Conservation (phyloP, 1,140 invertebrate genomes). For the Drusus annulatus region DNA sequence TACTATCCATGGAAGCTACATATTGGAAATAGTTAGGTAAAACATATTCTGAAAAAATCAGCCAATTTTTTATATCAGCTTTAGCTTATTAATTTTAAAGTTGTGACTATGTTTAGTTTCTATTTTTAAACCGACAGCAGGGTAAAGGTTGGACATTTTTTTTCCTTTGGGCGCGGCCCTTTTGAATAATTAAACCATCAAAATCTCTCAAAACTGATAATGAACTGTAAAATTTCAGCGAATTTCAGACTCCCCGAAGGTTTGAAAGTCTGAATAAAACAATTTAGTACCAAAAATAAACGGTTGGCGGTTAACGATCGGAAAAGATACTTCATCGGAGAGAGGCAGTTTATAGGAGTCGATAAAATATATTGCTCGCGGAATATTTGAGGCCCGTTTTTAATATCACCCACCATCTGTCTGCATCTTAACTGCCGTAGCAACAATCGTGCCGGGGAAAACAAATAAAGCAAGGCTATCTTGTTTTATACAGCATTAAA, state of each 20-base stretch:
- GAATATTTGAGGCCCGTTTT: constrained; percentile 51
- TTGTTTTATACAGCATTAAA: constrained; percentile 56
- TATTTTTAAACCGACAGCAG: too few species aligned
- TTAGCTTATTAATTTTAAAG: too few species aligned
- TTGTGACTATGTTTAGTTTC: too few species aligned
- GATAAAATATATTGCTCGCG: constrained; percentile 54
- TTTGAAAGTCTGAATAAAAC: not conserved
- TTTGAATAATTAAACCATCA: too few species aligned
- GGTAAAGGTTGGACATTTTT: too few species aligned
- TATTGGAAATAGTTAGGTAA: too few species aligned
- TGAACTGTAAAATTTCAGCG: not conserved
- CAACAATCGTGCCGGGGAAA: constrained; percentile 49
- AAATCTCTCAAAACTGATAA: too few species aligned
- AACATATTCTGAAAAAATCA: too few species aligned
- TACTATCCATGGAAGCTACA: too few species aligned
- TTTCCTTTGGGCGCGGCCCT: too few species aligned
- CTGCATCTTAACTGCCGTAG: constrained; percentile 50
- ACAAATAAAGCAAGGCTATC: constrained; percentile 55
- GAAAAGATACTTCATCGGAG: constrained; percentile 26
- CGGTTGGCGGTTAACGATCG: constrained; percentile 21
- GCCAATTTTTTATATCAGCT: too few species aligned
- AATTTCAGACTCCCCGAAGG: not conserved
- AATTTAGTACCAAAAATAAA: constrained; percentile 2
- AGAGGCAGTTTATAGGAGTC: constrained; percentile 41
- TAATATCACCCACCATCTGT: constrained; percentile 56